Base-by-base conservation (phyloP, 2,113 vertebrate species). In the Gadus chalcogrammus region DNA sequence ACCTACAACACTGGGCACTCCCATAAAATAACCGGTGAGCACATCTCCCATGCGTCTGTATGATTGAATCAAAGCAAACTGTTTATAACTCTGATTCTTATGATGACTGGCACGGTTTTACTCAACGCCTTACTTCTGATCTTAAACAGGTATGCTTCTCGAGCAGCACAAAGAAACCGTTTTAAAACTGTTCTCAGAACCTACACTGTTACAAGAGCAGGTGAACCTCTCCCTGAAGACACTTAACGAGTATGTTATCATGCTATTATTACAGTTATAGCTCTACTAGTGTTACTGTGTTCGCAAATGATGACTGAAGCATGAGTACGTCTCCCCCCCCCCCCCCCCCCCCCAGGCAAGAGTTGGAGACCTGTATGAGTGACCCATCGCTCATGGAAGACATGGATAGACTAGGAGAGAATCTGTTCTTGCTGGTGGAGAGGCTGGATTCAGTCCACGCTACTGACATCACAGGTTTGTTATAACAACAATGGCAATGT, bases 21-120 rank as follows among this genome's bases (percentile, higher is more conserved):
- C 0, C 89, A 93, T 76, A 93, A 93, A 85, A 91, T 93, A 71
- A 93, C 93, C 83, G 93, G 93, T 91, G 48, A 70, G 42, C 12
- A 48, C 65, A 18, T 48, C 53, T 27, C 24, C 55, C 12, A 15
- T 67, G 18, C 15, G 52, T 55, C 53, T 55, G 5, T 55, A 58
- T 58, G 4, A 17, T 17, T 16, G 55, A 58, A 58, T 17, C 55
- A 58, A 58, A 58, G 12, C 42, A 5, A 58, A 58, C 5, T 13
- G 55, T 58, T 58, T 2, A 35, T 35, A 35, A 35, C 31, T 24
- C 24, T 16, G 16, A 55, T 55, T 55, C 5, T 55, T 55, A 48
- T 48, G 42, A 48, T 48, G 42, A 48, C 8, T 48, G 6, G 31
- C 42, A 48, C 12, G 6, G 2, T 12, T 48, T 48, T 12, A 48